Evolutionary conservation across 2,797 vertebrate species (phyloP).

Genomic region (Podargus strigoides): DNA sequence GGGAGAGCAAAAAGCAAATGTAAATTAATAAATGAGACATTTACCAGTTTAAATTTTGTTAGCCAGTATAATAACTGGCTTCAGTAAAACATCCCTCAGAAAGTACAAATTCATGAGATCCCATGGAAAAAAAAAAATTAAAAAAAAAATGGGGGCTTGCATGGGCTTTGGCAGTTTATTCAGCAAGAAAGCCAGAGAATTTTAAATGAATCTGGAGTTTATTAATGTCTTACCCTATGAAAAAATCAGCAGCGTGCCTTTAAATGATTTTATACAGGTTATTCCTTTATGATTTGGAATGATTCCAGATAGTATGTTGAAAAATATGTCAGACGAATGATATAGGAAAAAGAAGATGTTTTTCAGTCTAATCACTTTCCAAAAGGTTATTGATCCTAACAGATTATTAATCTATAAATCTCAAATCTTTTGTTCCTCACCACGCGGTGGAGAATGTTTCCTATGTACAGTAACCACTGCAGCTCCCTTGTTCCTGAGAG

Average conservation of each 20-base stretch:
- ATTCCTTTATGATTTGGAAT: not conserved
- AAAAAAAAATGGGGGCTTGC: not conserved
- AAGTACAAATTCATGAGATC: not conserved
- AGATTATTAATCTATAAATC: not conserved
- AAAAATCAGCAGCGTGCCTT: not conserved
- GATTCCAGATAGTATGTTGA: not conserved
- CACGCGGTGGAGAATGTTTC: not conserved
- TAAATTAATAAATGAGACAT: not conserved
- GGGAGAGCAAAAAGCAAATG: not conserved
- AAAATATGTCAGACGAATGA: not conserved
- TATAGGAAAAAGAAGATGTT: not conserved
- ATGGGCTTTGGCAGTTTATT: not conserved
- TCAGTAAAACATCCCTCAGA: conserved; percentile 5
- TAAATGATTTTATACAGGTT: not conserved
- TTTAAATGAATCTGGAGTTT: conserved; percentile 31
- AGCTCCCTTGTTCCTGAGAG: not conserved
- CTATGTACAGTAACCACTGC: not conserved
- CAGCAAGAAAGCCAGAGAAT: not conserved
- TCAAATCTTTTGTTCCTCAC: not conserved
- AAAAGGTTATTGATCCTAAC: not conserved
- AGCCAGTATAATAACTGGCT: not conserved
- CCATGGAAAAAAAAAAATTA: not conserved
- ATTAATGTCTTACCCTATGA: not conserved
- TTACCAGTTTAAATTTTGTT: not conserved
- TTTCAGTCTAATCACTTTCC: not conserved